Base-by-base conservation (phyloP, 2,797 vertebrate species). In the Poeciliopsis gracilis region DNA sequence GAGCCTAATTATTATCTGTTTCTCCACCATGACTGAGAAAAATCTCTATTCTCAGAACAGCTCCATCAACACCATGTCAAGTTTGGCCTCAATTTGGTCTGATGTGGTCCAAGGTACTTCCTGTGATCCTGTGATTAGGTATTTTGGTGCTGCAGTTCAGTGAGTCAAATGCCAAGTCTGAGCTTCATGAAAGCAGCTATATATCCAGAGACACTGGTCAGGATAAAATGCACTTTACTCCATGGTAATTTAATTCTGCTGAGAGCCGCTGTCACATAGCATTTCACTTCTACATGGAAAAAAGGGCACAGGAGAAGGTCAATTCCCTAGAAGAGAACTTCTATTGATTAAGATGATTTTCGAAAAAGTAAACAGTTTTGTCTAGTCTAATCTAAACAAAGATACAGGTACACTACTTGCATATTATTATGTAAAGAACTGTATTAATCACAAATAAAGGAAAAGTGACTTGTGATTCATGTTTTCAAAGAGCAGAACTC, bases 301-400 rank as follows among this genome's bases (percentile, higher is more conserved):
- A 69, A 92, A 90, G 84, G 87, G 78, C 87, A 92, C 10, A 45
- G 69, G 66, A 72, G 88, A 93, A 91, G 87, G 90, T 91, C 83
- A 88, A 82, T 90, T 87, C 85, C 80, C 81, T 73, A 28, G 83
- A 81, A 72, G 84, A 77, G 79, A 77, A 73, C 55, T 13, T 43
- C 25, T 63, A 86, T 89, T 86, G 84, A 89, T 93, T 85, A n/a
- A 87, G 90, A 87, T 82, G 75, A 81, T 87, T 78, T 72, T 86
- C 72, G 79, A 79, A 87, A 87, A 67, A 73, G 76, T 76, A 73
- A 83, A 77, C 69, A 1, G 30, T 85, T 88, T 83, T 84, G 75
- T 80, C 80, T 46, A 49, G 63, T 63, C 2, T 46, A 46, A 13
- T 47, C 63, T n/a, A 73, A 84, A 77, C 55, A 41, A 85, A 82